Evolutionary conservation across 2,888 invertebrate species (phyloP).

Genomic region (Busseola fusca): DNA sequence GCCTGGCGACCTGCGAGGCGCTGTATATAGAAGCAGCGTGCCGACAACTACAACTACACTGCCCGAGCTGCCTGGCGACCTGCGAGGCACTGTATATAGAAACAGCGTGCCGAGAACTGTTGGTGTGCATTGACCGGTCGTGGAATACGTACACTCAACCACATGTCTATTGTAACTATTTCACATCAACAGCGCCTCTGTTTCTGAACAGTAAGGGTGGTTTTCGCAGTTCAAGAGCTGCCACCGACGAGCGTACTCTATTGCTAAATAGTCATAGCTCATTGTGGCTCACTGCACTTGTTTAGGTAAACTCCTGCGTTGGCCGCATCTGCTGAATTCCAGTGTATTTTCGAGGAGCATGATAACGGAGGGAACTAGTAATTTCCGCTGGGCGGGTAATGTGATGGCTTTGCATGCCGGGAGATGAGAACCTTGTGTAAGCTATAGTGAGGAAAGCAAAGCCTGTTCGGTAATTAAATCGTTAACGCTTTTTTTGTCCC

Average conservation of each 20-base stretch:
- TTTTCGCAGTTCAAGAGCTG: background rate
- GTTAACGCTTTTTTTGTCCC: background rate
- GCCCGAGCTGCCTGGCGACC: too few species aligned
- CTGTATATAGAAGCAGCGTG: background rate
- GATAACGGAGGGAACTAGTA: background rate
- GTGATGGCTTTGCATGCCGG: background rate
- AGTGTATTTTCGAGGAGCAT: background rate
- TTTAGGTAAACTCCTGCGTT: background rate
- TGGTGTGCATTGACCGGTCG: background rate
- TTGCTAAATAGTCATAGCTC: constrained; percentile 12
- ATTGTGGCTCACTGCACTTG: background rate
- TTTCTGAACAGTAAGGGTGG: too few species aligned
- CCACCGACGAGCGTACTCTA: background rate
- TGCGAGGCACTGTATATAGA: background rate
- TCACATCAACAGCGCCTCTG: background rate
- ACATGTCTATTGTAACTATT: background rate
- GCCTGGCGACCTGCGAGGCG: too few species aligned
- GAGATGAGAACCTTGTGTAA: background rate
- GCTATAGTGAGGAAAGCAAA: background rate
- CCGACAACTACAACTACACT: too few species aligned
- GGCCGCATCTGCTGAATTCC: background rate
- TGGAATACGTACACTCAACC: background rate
- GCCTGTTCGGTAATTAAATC: background rate
- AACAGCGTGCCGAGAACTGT: background rate
- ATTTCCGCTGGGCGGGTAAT: constrained; percentile 9